A percentile compares a stretch with the other conserved stretches of the same genome.
phyloP scores from a whole-genome alignment of 2,797 vertebrate species.

The Coilia nasus region DNA sequence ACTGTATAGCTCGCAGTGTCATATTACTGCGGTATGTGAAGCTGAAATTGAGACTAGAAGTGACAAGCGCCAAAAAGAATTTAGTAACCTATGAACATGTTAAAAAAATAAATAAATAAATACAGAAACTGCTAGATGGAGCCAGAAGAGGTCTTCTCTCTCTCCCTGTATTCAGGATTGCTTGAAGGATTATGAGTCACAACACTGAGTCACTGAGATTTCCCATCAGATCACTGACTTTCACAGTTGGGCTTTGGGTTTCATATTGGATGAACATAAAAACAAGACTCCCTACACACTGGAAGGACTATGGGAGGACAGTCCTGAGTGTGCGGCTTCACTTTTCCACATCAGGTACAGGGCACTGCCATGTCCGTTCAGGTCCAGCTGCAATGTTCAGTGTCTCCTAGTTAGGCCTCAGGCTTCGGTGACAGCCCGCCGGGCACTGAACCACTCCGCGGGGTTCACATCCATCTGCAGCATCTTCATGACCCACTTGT shows the following conservation, averaged over 20 bases:
- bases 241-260: not conserved
- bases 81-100: not conserved
- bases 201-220: not conserved
- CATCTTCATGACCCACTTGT: constrained; percentile 99
- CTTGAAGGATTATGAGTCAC: constrained; percentile 11
- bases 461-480: constrained; percentile 92
- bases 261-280: not conserved
- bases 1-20: not conserved
- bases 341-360: not conserved
- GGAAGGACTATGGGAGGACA: not conserved
- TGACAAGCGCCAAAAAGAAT: not conserved
- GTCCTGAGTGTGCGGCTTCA: not conserved
- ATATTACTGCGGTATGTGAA: not conserved
- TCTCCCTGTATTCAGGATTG: not conserved
- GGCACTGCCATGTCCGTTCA: not conserved
- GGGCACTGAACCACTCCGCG: constrained; percentile 84
- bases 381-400: not conserved
- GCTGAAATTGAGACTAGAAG: not conserved
- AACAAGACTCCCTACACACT: not conserved
- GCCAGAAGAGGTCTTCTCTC: constrained; percentile 4
- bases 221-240: not conserved
- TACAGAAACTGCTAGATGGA: not conserved
- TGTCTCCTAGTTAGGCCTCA: constrained; percentile 53
- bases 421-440: constrained; percentile 74
- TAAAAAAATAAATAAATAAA: too few relatives aligned